A percentile compares a stretch with the other conserved stretches of the same genome.
phyloP scores from a whole-genome alignment of 2,797 vertebrate genomes.

The Calcarius lapponicus region DNA sequence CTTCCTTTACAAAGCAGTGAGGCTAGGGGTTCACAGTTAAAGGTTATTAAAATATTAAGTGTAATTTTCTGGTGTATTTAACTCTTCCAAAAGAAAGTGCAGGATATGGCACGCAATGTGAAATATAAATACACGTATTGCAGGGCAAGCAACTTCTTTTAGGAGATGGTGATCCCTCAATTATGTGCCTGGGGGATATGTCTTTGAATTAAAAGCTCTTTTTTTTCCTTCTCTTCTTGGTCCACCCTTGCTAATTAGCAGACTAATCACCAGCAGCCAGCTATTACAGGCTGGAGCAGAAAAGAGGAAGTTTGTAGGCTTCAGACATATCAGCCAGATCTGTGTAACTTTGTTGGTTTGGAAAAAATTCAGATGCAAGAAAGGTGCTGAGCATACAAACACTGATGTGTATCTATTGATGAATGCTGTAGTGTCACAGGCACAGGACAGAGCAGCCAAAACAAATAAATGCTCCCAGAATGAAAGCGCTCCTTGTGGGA shows the following conservation, averaged over 20 bases:
- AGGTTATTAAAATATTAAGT: conserved; percentile 58
- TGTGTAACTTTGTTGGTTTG: conserved; percentile 19
- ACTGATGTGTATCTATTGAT: conserved; percentile 9
- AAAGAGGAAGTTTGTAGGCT: neutral
- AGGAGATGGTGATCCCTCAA: conserved; percentile 34
- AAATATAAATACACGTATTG: neutral
- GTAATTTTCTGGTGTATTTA: conserved; percentile 49
- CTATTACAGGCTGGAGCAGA: neutral
- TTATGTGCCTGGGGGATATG: neutral
- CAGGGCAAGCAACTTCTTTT: conserved; percentile 20
- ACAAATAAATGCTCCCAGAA: conserved; percentile 22
- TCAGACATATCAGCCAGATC: neutral
- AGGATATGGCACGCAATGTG: neutral
- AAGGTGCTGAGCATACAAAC: conserved; percentile 40
- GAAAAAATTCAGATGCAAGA: conserved; percentile 18
- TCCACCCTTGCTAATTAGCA: conserved; percentile 51
- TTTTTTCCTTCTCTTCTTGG: neutral
- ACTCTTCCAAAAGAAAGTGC: neutral
- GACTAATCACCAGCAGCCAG: neutral
- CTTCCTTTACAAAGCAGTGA: neutral
- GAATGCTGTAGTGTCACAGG: neutral
- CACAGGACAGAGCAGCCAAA: conserved; percentile 8
- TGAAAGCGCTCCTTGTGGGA: neutral
- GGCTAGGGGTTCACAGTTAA: neutral
- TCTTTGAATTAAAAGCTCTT: conserved; percentile 15